Base-by-base conservation (phyloP, 1,140 invertebrate genomes). In the Drosophila jambulina region DNA sequence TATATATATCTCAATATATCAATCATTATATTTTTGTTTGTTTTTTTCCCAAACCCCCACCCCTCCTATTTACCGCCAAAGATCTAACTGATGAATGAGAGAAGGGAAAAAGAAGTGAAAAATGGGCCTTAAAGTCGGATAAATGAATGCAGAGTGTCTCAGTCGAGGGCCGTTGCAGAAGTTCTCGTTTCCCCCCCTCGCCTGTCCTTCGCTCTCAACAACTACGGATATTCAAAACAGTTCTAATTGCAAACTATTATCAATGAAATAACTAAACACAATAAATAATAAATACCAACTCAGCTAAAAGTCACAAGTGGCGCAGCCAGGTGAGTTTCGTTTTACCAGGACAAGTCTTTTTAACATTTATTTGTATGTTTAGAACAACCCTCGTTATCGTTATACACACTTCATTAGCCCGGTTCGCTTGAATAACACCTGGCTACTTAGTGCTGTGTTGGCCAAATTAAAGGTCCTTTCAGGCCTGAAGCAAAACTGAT, bases 311-410 rank as follows among this genome's bases (percentile, higher is more conserved):
- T 27, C 42, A 59, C 46, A 51, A 59, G 15, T 61, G 75, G 75
- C 34, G 48, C 65, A 67, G 59, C 78, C 63, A 82, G 81, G 81
- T 83, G 27, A 84, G 81, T 79, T 62, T 1, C 5, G 13, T 3
- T 49, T 23, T 40, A 29, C 29, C 8, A 3, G 8, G 6, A 29
- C 27, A 32, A 32, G 29, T 32, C 29, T 32, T 32, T 32, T 10
- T 10, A 32, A 9, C 9, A 25, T 46, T 3, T 3, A 45, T 6
- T 7, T 23, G 4, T 15, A 53, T 19, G 12, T 34, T 21, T 8
- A 25, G 17, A 48, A 10, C 8, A 9, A 13, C 51, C 32, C 51
- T 36, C 32, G 19, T 23, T 56, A 25, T 23, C 21, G 15, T 38
- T 38, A 23, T 38, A n/a, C n/a, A 23, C 53, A 56, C 53, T 56